A percentile compares a stretch with the other conserved stretches of the same genome.
These are phyloP conservation scores for Diarsia rubi DNA, from an alignment of 2,888 invertebrate species.

Conservation along the genomic window DNA sequence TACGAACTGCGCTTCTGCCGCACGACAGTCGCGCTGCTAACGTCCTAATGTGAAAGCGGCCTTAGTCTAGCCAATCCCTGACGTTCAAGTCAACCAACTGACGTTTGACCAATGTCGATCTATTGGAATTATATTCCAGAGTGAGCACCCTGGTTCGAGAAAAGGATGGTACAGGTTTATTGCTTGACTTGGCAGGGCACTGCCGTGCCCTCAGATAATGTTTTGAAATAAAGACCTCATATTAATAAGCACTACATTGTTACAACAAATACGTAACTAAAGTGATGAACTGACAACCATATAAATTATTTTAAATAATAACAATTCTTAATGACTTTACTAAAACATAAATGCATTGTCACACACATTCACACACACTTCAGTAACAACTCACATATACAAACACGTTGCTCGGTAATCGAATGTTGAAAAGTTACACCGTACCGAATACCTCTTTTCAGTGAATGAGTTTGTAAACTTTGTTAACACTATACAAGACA, in stretches of 20 bases:
- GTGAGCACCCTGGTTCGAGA: too few species aligned
- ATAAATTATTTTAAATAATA: conserved; percentile 14
- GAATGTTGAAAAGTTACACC: conserved; percentile 39
- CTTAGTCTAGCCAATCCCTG: too few species aligned
- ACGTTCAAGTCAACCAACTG: too few species aligned
- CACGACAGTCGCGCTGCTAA: too few species aligned
- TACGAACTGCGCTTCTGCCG: too few species aligned
- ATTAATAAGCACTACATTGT: background rate
- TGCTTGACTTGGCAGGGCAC: too few species aligned
- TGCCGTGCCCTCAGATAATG: too few species aligned
- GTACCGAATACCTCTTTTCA: conserved; percentile 12
- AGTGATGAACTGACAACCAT: conserved; percentile 16
- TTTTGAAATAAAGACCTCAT: background rate
- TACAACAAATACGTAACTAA: background rate
- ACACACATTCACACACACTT: conserved; percentile 6
- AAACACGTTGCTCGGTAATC: conserved; percentile 16
- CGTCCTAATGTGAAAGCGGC: too few species aligned
- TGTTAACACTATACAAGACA: conserved; percentile 8
- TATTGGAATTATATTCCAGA: too few species aligned
- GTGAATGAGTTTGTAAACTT: conserved; percentile 36
- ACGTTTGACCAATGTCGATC: too few species aligned
- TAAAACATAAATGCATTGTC: conserved; percentile 17
- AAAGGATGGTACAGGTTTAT: too few species aligned
- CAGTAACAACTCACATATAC: conserved; percentile 11
- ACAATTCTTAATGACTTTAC: conserved; percentile 4